Evolutionary conservation across 2,113 vertebrate species (phyloP).

Genomic region (Genyomyrus donnyi): DNA sequence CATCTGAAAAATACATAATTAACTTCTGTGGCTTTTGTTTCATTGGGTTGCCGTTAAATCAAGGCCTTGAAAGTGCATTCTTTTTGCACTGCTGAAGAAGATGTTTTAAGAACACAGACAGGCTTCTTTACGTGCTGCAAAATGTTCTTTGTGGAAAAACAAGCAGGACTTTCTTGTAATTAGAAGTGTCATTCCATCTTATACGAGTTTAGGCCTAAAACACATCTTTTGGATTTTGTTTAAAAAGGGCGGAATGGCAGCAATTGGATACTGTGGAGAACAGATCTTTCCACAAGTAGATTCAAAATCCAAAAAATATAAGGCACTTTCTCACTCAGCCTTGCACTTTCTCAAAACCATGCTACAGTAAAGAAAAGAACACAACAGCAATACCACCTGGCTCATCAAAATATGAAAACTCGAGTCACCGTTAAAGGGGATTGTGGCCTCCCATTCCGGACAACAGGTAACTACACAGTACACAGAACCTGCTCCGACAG

Average conservation of each 20-base stretch:
- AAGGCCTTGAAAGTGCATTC: neutral
- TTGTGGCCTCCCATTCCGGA: neutral
- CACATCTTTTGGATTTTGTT: neutral
- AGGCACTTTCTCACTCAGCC: constrained; percentile 10
- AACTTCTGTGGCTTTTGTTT: constrained; percentile 8
- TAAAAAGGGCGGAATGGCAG: neutral
- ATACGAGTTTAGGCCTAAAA: neutral
- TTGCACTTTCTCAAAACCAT: neutral
- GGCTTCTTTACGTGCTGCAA: neutral
- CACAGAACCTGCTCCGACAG: neutral
- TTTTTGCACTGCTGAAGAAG: neutral
- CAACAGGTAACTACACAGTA: neutral
- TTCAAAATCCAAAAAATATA: constrained; percentile 18
- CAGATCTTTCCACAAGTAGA: neutral
- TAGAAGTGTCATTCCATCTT: neutral
- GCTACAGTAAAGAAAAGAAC: neutral
- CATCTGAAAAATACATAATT: constrained; percentile 12
- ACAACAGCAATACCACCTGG: neutral
- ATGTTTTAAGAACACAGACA: neutral
- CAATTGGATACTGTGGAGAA: neutral
- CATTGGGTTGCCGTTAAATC: neutral
- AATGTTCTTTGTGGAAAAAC: neutral
- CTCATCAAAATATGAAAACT: neutral
- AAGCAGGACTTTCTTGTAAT: neutral
- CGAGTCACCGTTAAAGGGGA: neutral